These are phyloP conservation scores for Propsilocerus akamusi DNA, from an alignment of 1,140 invertebrate genomes.

Conservation along the genomic window DNA sequence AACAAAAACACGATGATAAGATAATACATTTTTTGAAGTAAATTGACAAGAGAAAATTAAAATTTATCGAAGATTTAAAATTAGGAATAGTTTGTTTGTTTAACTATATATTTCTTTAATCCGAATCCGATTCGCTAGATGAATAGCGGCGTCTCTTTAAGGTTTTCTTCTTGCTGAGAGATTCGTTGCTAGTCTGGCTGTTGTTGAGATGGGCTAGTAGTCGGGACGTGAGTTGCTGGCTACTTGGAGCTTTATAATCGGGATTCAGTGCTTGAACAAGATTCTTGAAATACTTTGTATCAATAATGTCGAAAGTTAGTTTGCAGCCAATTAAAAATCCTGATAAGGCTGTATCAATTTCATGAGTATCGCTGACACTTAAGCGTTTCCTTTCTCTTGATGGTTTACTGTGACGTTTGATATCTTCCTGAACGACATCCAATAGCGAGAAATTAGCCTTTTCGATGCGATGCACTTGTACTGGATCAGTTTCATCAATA, in stretches of 20 bases:
- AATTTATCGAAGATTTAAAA: too few relatives aligned
- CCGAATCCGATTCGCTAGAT: background rate
- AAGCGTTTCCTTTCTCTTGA: background rate
- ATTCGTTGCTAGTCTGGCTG: background rate
- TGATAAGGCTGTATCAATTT: background rate
- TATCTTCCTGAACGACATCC: background rate
- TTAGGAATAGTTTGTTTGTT: too few relatives aligned
- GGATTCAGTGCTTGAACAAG: background rate
- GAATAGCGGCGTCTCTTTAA: background rate
- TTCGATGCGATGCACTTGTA: too few relatives aligned
- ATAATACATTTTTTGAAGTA: too few relatives aligned
- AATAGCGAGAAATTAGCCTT: background rate
- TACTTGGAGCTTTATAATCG: background rate
- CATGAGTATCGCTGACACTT: background rate
- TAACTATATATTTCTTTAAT: too few relatives aligned
- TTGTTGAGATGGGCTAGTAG: background rate
- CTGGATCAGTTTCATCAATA: background rate
- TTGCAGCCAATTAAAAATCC: background rate
- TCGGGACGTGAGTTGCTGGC: background rate
- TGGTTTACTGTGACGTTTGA: background rate
- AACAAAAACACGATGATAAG: too few relatives aligned
- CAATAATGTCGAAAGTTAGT: background rate
- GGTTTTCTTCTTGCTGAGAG: background rate
- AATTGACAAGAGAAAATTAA: too few relatives aligned
- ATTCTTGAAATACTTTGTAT: background rate